phyloP scores from a whole-genome alignment of 2,888 invertebrate species.

The Apamea monoglypha region DNA sequence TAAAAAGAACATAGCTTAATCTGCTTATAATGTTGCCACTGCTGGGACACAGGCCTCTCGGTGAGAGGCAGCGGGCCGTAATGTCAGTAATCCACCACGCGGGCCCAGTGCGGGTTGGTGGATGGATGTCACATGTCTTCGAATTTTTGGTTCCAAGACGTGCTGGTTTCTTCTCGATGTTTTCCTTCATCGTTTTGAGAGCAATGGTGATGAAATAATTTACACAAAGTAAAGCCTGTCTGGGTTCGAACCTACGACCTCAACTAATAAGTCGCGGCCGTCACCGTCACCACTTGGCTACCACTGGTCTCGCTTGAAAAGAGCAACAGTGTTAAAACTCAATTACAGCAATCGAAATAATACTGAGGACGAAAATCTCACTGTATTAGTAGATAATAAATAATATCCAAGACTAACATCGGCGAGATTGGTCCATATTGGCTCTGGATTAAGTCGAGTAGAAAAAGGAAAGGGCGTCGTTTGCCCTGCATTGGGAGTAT shows the following conservation, averaged over 20 bases:
- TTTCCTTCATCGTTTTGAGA: background rate
- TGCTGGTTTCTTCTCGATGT: background rate
- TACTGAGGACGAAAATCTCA: background rate
- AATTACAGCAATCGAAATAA: background rate
- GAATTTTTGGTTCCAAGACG: background rate
- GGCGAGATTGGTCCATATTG: background rate
- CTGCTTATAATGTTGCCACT: no score
- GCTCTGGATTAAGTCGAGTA: background rate
- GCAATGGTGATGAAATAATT: background rate
- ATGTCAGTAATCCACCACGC: no score
- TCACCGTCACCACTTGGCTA: background rate
- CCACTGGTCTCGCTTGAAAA: background rate
- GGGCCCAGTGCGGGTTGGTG: background rate
- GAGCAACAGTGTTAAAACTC: background rate
- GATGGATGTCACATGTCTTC: background rate
- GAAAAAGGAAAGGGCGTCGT: background rate
- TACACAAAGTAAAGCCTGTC: background rate
- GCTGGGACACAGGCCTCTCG: background rate
- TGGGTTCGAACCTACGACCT: background rate
- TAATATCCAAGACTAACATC: background rate
- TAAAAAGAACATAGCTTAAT: background rate
- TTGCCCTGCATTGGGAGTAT: no score
- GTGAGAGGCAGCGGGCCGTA: no score
- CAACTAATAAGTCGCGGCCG: no score
- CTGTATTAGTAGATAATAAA: background rate